Evolutionary conservation across 2,113 vertebrate genomes (phyloP), one percentile per base, ranked within the genome.

Genomic region (Perccottus glenii): DNA sequence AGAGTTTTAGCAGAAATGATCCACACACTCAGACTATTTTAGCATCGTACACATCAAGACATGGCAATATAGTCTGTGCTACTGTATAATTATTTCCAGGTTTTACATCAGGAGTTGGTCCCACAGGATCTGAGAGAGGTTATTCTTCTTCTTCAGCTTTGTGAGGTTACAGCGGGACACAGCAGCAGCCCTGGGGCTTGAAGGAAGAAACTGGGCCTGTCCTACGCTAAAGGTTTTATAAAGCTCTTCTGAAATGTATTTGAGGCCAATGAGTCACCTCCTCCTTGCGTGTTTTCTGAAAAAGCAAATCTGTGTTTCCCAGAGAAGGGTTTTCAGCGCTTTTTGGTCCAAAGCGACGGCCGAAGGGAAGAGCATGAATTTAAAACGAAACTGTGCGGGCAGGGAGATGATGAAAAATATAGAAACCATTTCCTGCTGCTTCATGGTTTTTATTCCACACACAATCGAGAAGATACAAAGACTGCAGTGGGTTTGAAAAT

Each of bases 231-330:
- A 55, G 36, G 52, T 55, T 55, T 55, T 15, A 55, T 55, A 55
- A 55, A 55, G 52, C 33, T n/a, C 52, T 55, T 55, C 52, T 55
- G 33, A 55, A 38, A 55, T 15, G 52, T 55, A 55, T 38, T 55
- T 12, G 52, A 8, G 52, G 52, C 52, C 33, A 38, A 33, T 36
- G 52, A 55, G 33, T 55, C 52, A 55, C 33, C 33, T 33, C 1
- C 33, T 36, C 35, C n/a, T 55, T 12, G 36, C 38, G 33, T 15
- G 52, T 33, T 36, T 55, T n/a, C 32, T 7, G 36, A 55, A 55
- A 55, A 55, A 38, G 52, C 52, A 36, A 36, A 55, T 55, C 33
- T 36, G n/a, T 55, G 52, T 55, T 55, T 55, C 52, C 35, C 52
- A 6, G 33, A 36, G 52, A 14, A 55, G 33, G 12, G 7, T 55